Percentiles rank a stretch among this genome's conserved stretches.
Evolutionary conservation across 2,797 vertebrate species (phyloP).

Genomic region (Malurus leucopterus): DNA sequence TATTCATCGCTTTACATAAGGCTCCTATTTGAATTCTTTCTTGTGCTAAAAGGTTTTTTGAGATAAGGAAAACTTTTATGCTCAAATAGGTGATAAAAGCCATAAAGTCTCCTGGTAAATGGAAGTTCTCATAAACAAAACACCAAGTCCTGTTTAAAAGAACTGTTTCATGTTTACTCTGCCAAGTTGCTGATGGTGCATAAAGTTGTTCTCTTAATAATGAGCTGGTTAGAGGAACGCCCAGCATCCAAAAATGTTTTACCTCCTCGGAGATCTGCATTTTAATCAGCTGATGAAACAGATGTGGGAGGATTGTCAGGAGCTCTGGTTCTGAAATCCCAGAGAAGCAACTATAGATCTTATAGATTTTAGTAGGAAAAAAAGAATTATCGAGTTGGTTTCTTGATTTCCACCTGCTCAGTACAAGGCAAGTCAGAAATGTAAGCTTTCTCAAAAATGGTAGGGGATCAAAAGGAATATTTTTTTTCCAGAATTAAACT

Average conservation of each 20-base stretch:
- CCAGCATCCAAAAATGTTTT: conserved; percentile 47
- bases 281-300: conserved; percentile 62
- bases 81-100: not conserved
- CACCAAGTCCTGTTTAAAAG: not conserved
- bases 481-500: not conserved
- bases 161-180: conserved; percentile 19
- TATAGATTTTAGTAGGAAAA: not conserved
- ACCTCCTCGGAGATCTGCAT: conserved; percentile 42
- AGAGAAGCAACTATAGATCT: not conserved
- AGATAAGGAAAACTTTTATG: not conserved
- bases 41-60: not conserved
- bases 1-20: not conserved
- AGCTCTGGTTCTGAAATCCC: conserved; percentile 18
- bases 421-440: not conserved
- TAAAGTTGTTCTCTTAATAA: conserved; percentile 53
- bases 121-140: conserved; percentile 9
- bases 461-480: not conserved
- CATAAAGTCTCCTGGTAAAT: not conserved
- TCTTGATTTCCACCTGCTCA: not conserved
- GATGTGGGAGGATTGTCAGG: conserved; percentile 52
- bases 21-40: not conserved
- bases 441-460: not conserved
- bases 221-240: conserved; percentile 38
- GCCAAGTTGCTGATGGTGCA: conserved; percentile 53
- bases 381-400: not conserved